Evolutionary conservation across 2,888 invertebrate genomes (phyloP).

Genomic region (Brassicogethes aeneus): DNA sequence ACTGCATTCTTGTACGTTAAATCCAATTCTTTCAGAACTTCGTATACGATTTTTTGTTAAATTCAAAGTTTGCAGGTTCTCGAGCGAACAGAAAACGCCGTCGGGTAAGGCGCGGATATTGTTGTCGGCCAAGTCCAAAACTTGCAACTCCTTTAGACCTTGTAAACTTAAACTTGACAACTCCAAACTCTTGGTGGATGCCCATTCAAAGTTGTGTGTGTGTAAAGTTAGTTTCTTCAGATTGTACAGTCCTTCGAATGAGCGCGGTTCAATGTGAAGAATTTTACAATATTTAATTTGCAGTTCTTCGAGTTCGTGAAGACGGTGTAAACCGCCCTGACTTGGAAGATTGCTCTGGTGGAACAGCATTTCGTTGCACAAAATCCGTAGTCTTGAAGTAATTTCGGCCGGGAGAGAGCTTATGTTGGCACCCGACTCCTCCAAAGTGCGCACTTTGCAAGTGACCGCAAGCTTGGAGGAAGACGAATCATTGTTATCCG

Average conservation of each 20-base stretch:
- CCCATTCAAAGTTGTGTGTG: slow-evolving; percentile 75
- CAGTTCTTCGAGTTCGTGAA: slow-evolving; percentile 67
- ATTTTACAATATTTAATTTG: slow-evolving; percentile 73
- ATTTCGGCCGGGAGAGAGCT: slow-evolving; percentile 59
- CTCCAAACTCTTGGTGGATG: slow-evolving; percentile 64
- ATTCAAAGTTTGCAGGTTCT: slow-evolving; percentile 74
- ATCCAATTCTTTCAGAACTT: slow-evolving; percentile 67
- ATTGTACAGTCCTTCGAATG: slow-evolving; percentile 72
- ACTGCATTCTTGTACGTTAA: slow-evolving; percentile 51
- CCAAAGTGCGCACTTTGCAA: slow-evolving; percentile 63
- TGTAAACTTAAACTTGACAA: slow-evolving; percentile 61
- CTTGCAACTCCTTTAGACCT: slow-evolving; percentile 70
- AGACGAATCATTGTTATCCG: slow-evolving; percentile 42
- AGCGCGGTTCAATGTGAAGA: slow-evolving; percentile 61
- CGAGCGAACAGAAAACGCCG: slow-evolving; percentile 68
- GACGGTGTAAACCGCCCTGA: slow-evolving; percentile 54
- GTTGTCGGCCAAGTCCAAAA: slow-evolving; percentile 73
- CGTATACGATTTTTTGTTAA: slow-evolving; percentile 76
- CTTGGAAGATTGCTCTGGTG: slow-evolving; percentile 70
- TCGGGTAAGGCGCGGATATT: slow-evolving; percentile 74
- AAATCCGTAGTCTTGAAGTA: slow-evolving; percentile 62
- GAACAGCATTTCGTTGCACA: slow-evolving; percentile 68
- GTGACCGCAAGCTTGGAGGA: slow-evolving; percentile 47
- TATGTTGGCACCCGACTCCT: slow-evolving; percentile 58
- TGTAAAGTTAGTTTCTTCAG: slow-evolving; percentile 70